phyloP scores from a whole-genome alignment of 1,140 invertebrate species.

The Aphelenchoides besseyi region DNA sequence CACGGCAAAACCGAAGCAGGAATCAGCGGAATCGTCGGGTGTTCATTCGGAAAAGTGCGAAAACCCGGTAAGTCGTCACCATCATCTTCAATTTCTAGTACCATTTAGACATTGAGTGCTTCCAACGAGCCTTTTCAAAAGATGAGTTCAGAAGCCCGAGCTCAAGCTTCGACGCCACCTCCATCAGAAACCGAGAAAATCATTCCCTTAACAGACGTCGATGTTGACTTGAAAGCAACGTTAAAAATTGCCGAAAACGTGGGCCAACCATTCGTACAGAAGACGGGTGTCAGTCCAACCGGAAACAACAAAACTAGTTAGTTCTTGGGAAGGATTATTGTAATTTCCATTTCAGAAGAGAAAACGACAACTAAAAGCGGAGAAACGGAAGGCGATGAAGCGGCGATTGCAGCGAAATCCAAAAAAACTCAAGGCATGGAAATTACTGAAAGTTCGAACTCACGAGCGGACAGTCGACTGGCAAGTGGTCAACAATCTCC shows the following conservation, averaged over 20 bases:
- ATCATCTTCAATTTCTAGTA: too few relatives aligned
- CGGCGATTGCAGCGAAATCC: too few relatives aligned
- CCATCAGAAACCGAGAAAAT: not conserved
- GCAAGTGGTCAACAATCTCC: constrained; percentile 11
- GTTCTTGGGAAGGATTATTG: too few relatives aligned
- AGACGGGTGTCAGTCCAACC: not conserved
- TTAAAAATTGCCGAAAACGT: not conserved
- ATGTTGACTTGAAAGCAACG: not conserved
- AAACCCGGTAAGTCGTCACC: too few relatives aligned
- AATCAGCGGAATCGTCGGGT: not conserved
- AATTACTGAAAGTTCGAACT: too few relatives aligned
- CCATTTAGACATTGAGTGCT: too few relatives aligned
- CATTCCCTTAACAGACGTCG: not conserved
- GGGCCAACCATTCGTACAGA: not conserved
- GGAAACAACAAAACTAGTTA: not conserved
- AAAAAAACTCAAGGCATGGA: too few relatives aligned
- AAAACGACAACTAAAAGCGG: too few relatives aligned
- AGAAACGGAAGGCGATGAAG: too few relatives aligned
- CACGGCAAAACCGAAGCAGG: not conserved
- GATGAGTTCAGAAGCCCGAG: not conserved
- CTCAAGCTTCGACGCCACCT: not conserved
- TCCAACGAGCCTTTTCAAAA: too few relatives aligned
- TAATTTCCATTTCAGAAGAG: too few relatives aligned
- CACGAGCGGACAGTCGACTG: not conserved
- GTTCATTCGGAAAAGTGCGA: not conserved